Evolutionary conservation across 2,888 invertebrate species (phyloP).

Genomic region (Lumbricus terrestris): DNA sequence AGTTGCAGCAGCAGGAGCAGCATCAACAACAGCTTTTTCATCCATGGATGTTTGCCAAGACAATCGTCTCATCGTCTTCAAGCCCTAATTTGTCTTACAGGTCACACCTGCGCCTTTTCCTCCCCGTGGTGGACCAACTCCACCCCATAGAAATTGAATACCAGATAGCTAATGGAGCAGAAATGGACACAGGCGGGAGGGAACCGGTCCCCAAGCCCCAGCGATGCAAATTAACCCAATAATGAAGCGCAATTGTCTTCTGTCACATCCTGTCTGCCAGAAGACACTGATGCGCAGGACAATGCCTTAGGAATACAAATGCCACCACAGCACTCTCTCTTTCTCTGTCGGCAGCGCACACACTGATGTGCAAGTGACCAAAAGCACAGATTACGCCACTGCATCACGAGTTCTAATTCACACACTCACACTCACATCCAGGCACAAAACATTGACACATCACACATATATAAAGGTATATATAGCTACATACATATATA

Average conservation of each 20-base stretch:
- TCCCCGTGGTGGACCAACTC: neutral
- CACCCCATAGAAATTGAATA: constrained; percentile 23
- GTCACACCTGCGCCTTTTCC: constrained; percentile 15
- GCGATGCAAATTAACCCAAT: constrained; percentile 24
- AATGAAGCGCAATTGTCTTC: constrained; percentile 19
- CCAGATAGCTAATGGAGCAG: constrained; percentile 18
- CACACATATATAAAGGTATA: neutral
- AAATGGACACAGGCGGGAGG: constrained; percentile 12
- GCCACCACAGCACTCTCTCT: neutral
- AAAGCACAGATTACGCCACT: constrained; percentile 3
- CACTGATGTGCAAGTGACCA: neutral
- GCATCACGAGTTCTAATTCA: neutral
- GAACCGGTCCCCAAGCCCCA: constrained; percentile 3
- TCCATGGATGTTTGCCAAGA: neutral
- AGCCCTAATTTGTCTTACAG: constrained; percentile 19
- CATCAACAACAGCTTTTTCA: neutral
- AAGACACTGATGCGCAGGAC: neutral
- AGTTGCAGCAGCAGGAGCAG: neutral
- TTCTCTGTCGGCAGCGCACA: neutral
- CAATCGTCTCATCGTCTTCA: neutral
- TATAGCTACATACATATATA: no score
- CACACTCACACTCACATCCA: neutral
- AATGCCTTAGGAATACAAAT: constrained; percentile 15
- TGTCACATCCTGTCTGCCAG: constrained; percentile 15
- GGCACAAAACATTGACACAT: neutral